A percentile compares a stretch with the other conserved stretches of the same genome.
Evolutionary conservation across 1,140 invertebrate genomes (phyloP).

Genomic region (Chrysomallon squamiferum): DNA sequence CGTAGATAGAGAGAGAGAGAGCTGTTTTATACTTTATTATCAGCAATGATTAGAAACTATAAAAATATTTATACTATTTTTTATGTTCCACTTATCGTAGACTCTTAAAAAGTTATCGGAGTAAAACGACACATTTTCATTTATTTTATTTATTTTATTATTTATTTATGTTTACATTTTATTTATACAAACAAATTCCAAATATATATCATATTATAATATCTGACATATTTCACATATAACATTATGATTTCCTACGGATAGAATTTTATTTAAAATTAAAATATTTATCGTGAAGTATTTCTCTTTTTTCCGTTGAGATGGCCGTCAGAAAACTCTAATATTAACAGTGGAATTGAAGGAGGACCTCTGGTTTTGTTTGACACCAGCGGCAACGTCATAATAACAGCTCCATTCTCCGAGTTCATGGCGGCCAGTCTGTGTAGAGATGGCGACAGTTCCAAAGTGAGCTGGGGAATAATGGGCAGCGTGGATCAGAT

Average conservation of each 20-base stretch:
- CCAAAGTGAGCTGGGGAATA: slow-evolving; percentile 25
- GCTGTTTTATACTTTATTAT: background rate
- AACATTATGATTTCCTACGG: too few species aligned
- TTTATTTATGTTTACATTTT: too few species aligned
- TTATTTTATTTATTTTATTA: too few species aligned
- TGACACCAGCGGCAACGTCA: slow-evolving; percentile 26
- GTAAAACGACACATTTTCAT: too few species aligned
- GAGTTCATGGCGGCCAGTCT: slow-evolving; percentile 44
- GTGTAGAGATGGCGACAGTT: slow-evolving; percentile 5
- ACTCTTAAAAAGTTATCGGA: too few species aligned
- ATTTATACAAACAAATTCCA: too few species aligned
- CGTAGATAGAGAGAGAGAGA: too few species aligned
- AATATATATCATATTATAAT: too few species aligned
- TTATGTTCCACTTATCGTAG: too few species aligned
- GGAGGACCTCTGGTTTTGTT: slow-evolving; percentile 44
- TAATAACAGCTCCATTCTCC: slow-evolving; percentile 41
- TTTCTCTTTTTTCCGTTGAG: background rate
- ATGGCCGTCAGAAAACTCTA: background rate
- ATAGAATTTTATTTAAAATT: too few species aligned
- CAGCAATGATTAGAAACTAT: background rate
- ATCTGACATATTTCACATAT: too few species aligned
- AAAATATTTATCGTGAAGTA: too few species aligned
- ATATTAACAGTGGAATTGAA: slow-evolving; percentile 27
- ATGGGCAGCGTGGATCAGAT: slow-evolving; percentile 43
- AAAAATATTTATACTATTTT: background rate